Conservation (phyloP, 2,888 invertebrate genomes). For the Cephus nigrinus region DNA sequence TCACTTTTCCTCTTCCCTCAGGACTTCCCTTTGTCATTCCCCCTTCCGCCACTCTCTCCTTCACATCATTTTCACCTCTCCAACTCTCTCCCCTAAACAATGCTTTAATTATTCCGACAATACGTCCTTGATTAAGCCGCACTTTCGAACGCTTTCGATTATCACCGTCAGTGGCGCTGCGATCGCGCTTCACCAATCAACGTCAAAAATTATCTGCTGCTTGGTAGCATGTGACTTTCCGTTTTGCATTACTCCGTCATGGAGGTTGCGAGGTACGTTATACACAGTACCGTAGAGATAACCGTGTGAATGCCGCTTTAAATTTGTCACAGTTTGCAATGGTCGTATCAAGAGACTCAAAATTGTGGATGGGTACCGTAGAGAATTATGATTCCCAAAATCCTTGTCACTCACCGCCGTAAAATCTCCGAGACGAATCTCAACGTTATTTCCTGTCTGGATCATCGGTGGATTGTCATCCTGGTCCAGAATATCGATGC, state of each 20-base stretch:
- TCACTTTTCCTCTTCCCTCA: slow-evolving; percentile 17
- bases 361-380: neutral
- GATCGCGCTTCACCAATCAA: neutral
- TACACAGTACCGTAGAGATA: neutral
- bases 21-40: slow-evolving; percentile 7
- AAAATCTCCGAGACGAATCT: slow-evolving; percentile 57
- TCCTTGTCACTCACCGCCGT: slow-evolving; percentile 40
- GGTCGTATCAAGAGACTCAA: neutral
- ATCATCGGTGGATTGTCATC: slow-evolving; percentile 67
- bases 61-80: neutral
- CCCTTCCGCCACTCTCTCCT: slow-evolving; percentile 5
- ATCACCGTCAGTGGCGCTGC: neutral
- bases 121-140: slow-evolving; percentile 43
- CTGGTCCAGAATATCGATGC: slow-evolving; percentile 69
- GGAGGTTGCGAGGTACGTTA: neutral
- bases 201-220: neutral
- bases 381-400: neutral
- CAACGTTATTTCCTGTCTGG: slow-evolving; percentile 55
- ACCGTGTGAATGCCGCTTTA: neutral
- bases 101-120: slow-evolving; percentile 48
- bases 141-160: neutral
- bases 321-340: neutral
- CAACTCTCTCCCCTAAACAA: slow-evolving; percentile 35
- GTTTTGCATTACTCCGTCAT: neutral
- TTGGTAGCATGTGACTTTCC: fast-evolving